Conservation (phyloP, 2,888 invertebrate species). For the Serrognathus titanus region DNA sequence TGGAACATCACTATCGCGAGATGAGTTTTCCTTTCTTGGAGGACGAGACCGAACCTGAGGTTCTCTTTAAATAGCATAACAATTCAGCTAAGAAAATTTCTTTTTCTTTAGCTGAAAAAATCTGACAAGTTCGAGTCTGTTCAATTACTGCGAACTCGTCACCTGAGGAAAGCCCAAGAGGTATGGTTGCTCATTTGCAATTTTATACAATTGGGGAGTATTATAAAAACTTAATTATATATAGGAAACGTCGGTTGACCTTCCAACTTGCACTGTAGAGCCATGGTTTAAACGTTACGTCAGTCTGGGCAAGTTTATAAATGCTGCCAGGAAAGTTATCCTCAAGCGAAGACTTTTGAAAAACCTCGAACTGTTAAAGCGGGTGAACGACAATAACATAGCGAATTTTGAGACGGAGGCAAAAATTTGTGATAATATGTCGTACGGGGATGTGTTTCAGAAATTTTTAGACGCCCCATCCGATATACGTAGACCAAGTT, state of each 20-base stretch:
- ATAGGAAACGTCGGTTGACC: slow-evolving; percentile 15
- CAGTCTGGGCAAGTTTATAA: slow-evolving; percentile 37
- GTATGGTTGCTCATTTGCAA: no score
- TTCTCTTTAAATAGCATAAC: slow-evolving; percentile 1
- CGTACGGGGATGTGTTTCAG: slow-evolving; percentile 24
- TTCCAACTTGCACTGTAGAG: slow-evolving; percentile 29
- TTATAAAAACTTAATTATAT: no score
- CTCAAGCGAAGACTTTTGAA: slow-evolving; percentile 35
- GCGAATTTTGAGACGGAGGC: slow-evolving; percentile 20
- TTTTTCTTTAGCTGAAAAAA: no score
- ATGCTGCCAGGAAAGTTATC: slow-evolving; percentile 34
- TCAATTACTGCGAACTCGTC: no score
- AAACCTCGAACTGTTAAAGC: slow-evolving; percentile 33
- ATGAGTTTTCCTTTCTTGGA: slow-evolving; percentile 29
- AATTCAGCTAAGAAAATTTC: no score
- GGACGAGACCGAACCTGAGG: slow-evolving; percentile 19
- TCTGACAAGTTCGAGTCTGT: no score
- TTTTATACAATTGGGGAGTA: no score
- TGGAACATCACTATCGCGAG: slow-evolving; percentile 25
- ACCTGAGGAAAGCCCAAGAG: no score
- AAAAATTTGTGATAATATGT: slow-evolving; percentile 22
- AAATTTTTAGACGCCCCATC: slow-evolving; percentile 16
- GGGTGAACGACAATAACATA: slow-evolving; percentile 20
- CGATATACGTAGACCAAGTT: no score
- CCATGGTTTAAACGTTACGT: slow-evolving; percentile 39